Evolutionary conservation across 2,888 invertebrate genomes (phyloP).

Genomic region (Enchytraeus crypticus): DNA sequence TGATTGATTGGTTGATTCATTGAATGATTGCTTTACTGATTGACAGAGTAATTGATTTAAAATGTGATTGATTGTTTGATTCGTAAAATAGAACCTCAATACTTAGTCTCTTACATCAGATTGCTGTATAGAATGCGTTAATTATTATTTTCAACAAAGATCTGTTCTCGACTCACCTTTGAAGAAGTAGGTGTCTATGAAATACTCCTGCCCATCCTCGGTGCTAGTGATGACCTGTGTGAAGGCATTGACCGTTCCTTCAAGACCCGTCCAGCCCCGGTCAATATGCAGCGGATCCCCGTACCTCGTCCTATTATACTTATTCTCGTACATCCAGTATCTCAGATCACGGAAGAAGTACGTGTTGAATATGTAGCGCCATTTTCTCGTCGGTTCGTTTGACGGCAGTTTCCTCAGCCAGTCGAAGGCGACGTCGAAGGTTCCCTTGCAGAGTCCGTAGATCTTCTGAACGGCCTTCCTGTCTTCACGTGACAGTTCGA

Average conservation of each 20-base stretch:
- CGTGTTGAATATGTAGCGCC: constrained; percentile 42
- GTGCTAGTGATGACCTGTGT: constrained; percentile 15
- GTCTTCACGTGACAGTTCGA: constrained; percentile 46
- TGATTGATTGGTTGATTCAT: not conserved
- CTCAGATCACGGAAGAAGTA: constrained; percentile 47
- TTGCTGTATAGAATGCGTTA: too few species aligned
- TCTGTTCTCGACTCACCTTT: constrained; percentile 47
- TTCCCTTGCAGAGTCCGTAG: constrained; percentile 46
- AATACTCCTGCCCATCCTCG: constrained; percentile 12
- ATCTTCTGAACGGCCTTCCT: constrained; percentile 41
- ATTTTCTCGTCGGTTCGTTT: constrained; percentile 34
- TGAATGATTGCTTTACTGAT: not conserved
- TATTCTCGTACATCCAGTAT: constrained; percentile 50
- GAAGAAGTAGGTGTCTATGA: constrained; percentile 29
- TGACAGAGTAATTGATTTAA: not conserved
- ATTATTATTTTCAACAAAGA: too few species aligned
- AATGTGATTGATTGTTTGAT: not conserved
- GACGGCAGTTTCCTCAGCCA: constrained; percentile 18
- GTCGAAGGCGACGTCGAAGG: constrained; percentile 45
- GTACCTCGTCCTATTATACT: constrained; percentile 43
- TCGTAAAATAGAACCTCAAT: too few species aligned
- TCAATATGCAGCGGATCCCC: constrained; percentile 17
- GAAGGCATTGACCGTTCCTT: constrained; percentile 14
- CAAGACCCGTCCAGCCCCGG: constrained; percentile 15
- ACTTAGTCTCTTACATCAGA: too few species aligned